Evolutionary conservation across 2,888 invertebrate species (phyloP).

Genomic region (Desoria tigrina): DNA sequence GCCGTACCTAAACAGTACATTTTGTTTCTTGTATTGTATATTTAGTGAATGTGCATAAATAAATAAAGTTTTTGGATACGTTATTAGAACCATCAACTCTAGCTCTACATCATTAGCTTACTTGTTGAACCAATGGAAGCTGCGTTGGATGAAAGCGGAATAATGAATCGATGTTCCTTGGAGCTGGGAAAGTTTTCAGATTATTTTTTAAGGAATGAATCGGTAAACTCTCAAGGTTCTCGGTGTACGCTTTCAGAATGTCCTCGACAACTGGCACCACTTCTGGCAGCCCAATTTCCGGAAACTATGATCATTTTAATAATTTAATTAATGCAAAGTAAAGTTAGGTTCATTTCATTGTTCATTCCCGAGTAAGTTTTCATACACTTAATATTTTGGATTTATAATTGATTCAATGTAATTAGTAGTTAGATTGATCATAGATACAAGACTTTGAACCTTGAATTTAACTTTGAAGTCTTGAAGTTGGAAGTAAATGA

Average conservation of each 20-base stretch:
- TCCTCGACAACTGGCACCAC: constrained; percentile 68
- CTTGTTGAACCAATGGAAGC: constrained; percentile 61
- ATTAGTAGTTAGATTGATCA: background rate
- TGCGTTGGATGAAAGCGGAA: constrained; percentile 61
- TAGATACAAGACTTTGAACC: background rate
- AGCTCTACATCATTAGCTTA: no score
- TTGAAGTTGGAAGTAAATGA: no score
- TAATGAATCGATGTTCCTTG: constrained; percentile 62
- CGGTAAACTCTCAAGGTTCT: constrained; percentile 69
- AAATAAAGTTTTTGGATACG: no score
- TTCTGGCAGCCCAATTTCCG: constrained; percentile 62
- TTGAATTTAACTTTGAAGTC: background rate
- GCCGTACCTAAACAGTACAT: constrained; percentile 62
- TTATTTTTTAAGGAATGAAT: constrained; percentile 71
- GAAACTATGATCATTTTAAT: no score
- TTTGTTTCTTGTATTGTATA: background rate
- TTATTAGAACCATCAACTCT: no score
- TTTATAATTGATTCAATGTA: no score
- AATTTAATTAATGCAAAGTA: no score
- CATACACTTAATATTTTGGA: no score
- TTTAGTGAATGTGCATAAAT: no score
- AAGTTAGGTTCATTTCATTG: no score
- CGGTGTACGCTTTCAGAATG: constrained; percentile 67
- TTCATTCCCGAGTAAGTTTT: no score
- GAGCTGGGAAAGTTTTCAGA: constrained; percentile 68